Conservation (phyloP, 2,888 invertebrate species). For the Sturmia bella region DNA sequence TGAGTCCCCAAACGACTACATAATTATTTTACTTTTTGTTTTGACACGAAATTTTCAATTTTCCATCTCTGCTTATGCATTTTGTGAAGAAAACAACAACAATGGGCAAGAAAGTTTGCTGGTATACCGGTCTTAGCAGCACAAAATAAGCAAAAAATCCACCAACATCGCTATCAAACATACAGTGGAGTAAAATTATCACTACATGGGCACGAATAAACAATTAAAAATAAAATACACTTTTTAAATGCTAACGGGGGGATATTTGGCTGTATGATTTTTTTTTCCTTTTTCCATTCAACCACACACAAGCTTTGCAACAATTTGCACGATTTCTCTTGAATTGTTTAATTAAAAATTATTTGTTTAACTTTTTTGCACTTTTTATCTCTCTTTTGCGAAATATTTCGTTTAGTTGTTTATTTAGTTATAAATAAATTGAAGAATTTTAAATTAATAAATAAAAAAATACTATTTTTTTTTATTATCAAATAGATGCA, state of each 20-base stretch:
- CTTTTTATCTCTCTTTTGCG: background rate
- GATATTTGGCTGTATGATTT: conserved; percentile 18
- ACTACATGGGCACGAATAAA: conserved; percentile 24
- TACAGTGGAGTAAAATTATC: conserved; percentile 17
- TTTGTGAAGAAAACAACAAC: conserved; percentile 29
- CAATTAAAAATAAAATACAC: background rate
- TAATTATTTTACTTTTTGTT: too few species aligned
- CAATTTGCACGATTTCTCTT: conserved; percentile 14
- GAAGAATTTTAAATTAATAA: background rate
- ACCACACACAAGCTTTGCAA: conserved; percentile 18
- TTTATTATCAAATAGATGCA: conserved; percentile 3
- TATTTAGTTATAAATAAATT: conserved; percentile 8
- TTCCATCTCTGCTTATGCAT: conserved; percentile 34
- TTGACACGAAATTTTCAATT: background rate
- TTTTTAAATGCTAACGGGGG: background rate
- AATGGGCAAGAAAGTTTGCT: conserved; percentile 40
- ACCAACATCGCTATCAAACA: conserved; percentile 21
- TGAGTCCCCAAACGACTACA: too few species aligned
- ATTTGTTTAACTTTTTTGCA: background rate
- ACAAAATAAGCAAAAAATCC: conserved; percentile 1
- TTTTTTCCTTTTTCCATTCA: background rate
- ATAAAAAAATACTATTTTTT: background rate
- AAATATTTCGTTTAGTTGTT: background rate
- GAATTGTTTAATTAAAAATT: conserved; percentile 10
- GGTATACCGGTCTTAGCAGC: conserved; percentile 50